Conservation (phyloP, 1,140 invertebrate species). For the Belonocnema kinseyi region DNA sequence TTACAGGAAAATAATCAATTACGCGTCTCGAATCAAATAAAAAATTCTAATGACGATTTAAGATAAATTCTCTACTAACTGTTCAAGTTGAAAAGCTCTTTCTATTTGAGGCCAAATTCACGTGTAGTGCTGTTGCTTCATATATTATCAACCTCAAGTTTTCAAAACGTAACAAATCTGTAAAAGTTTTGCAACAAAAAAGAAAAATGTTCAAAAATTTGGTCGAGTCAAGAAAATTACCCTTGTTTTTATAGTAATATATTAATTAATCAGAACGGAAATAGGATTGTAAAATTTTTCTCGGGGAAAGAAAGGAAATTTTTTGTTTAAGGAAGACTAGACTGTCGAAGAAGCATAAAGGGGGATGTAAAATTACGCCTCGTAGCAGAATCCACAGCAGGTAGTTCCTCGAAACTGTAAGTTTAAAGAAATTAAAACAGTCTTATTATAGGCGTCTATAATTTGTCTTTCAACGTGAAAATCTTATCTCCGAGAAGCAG, state of each 20-base stretch:
- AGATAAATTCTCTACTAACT: conserved; percentile 28
- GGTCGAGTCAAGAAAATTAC: conserved; percentile 29
- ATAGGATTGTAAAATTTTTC: conserved; percentile 7
- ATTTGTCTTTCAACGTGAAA: conserved; percentile 35
- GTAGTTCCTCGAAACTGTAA: conserved; percentile 73
- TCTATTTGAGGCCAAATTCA: conserved; percentile 12
- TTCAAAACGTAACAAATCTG: conserved; percentile 18
- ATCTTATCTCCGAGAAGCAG: conserved; percentile 33
- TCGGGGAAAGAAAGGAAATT: conserved; percentile 38
- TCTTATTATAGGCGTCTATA: conserved; percentile 54
- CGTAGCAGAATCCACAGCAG: conserved; percentile 68
- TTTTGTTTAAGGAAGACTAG: conserved; percentile 47
- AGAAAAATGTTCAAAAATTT: conserved; percentile 43
- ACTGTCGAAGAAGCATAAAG: conserved; percentile 52
- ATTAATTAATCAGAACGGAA: background rate
- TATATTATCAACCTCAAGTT: conserved; percentile 26
- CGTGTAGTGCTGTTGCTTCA: conserved; percentile 12
- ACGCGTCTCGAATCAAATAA: background rate
- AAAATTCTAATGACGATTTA: conserved; percentile 4
- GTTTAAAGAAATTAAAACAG: conserved; percentile 76
- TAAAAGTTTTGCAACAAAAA: conserved; percentile 12
- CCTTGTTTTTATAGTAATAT: background rate
- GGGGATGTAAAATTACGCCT: conserved; percentile 64
- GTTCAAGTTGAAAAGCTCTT: conserved; percentile 15
- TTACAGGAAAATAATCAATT: background rate